A percentile compares a stretch with the other conserved stretches of the same genome.
phyloP scores from a whole-genome alignment of 2,113 vertebrate species.

The Phycodurus eques region DNA sequence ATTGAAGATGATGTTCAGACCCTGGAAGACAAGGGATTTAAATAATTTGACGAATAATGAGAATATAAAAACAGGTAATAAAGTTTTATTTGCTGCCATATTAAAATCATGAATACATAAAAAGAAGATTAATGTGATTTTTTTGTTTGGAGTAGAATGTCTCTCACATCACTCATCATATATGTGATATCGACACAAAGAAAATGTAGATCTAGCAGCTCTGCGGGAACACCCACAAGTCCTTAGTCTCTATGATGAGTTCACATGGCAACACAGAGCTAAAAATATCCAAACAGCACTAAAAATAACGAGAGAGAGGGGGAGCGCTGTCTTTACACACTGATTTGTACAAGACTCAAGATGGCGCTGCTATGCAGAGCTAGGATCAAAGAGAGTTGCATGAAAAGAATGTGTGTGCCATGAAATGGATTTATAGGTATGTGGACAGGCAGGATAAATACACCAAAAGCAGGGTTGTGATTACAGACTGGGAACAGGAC shows the following conservation, averaged over 20 bases:
- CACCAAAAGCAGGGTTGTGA: neutral
- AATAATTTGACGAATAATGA: neutral
- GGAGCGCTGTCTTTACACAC: slow-evolving; percentile 30
- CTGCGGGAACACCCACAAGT: slow-evolving; percentile 70
- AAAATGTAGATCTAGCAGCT: slow-evolving; percentile 52
- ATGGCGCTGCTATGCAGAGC: slow-evolving; percentile 56
- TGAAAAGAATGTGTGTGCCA: neutral
- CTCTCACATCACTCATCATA: neutral
- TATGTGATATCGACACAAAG: slow-evolving; percentile 26
- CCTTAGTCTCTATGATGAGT: slow-evolving; percentile 68
- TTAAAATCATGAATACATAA: neutral
- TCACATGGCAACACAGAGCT: slow-evolving; percentile 80
- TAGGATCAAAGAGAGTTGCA: slow-evolving; percentile 30
- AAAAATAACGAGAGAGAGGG: slow-evolving; percentile 69
- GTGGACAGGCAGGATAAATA: slow-evolving; percentile 9
- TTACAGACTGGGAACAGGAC: neutral
- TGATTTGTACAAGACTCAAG: slow-evolving; percentile 42
- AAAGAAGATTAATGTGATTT: neutral
- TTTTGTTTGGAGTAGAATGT: neutral
- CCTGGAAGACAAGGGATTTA: slow-evolving; percentile 65
- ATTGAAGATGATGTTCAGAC: slow-evolving; percentile 95
- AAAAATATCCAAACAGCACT: slow-evolving; percentile 74
- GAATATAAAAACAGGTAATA: neutral
- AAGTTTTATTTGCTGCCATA: neutral
- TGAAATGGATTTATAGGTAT: slow-evolving; percentile 3